Evolutionary conservation across 2,113 vertebrate genomes (phyloP).

Genomic region (Gallinago paraguaiae): DNA sequence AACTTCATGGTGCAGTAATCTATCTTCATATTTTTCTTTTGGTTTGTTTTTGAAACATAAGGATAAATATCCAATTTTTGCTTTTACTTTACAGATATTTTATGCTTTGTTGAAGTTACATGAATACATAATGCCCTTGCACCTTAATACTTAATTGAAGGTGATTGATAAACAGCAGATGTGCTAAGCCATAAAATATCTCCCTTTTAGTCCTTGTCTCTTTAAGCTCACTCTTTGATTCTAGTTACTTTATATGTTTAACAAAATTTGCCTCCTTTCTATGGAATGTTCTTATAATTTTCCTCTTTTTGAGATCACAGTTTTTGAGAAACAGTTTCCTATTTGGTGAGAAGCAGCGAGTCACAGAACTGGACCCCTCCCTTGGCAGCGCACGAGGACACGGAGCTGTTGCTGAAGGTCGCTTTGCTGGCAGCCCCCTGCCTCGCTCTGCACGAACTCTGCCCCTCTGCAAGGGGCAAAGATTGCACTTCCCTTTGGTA

Average conservation of each 20-base stretch:
- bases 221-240: background rate
- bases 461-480: background rate
- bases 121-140: background rate
- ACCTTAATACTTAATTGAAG: background rate
- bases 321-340: background rate
- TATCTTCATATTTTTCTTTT: background rate
- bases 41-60: background rate
- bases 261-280: background rate
- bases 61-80: background rate
- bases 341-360: background rate
- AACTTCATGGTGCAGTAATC: background rate
- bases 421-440: background rate
- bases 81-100: background rate
- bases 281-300: background rate
- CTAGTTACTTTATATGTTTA: background rate
- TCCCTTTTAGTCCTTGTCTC: background rate
- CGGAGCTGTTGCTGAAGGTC: background rate
- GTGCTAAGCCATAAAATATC: background rate
- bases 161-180: background rate
- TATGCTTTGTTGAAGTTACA: background rate
- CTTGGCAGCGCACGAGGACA: background rate
- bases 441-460: background rate
- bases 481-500: background rate
- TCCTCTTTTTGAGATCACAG: background rate
- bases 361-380: background rate